phyloP scores from a whole-genome alignment of 2,888 invertebrate species.

The Acleris holmiana region DNA sequence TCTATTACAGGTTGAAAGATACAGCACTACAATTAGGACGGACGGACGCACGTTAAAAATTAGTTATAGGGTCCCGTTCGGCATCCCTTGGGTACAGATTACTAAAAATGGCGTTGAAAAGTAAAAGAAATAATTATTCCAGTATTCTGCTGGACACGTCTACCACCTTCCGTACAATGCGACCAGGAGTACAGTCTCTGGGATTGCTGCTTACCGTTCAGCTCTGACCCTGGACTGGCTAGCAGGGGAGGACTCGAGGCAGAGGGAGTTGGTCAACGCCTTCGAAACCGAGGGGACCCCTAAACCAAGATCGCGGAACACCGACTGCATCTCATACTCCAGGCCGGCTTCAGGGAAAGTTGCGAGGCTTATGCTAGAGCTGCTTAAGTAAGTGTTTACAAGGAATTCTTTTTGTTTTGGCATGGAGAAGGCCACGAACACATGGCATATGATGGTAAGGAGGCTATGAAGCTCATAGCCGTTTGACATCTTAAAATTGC shows the following conservation, averaged over 20 bases:
- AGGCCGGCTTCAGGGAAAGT: conserved; percentile 26
- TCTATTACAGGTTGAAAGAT: no score
- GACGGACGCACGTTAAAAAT: no score
- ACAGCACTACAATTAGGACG: no score
- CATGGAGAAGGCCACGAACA: no score
- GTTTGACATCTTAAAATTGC: no score
- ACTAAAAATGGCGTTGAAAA: no score
- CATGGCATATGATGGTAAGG: no score
- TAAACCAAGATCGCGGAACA: not conserved
- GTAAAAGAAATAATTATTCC: not conserved
- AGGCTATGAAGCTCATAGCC: no score
- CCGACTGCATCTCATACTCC: conserved; percentile 16
- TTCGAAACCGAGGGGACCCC: not conserved
- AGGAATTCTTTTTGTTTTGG: no score
- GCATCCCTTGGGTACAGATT: no score
- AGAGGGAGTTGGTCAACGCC: not conserved
- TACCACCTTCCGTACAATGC: conserved; percentile 8
- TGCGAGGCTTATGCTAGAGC: conserved; percentile 29
- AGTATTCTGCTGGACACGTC: conserved; percentile 11
- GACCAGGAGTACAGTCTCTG: conserved; percentile 16
- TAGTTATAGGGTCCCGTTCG: no score
- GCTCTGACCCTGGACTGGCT: conserved; percentile 30
- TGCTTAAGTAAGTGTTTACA: conserved; percentile 24
- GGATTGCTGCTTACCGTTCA: conserved; percentile 29
- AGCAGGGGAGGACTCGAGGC: conserved; percentile 5